phyloP scores from a whole-genome alignment of 2,888 invertebrate species.

The Didymodactylos carnosus region DNA sequence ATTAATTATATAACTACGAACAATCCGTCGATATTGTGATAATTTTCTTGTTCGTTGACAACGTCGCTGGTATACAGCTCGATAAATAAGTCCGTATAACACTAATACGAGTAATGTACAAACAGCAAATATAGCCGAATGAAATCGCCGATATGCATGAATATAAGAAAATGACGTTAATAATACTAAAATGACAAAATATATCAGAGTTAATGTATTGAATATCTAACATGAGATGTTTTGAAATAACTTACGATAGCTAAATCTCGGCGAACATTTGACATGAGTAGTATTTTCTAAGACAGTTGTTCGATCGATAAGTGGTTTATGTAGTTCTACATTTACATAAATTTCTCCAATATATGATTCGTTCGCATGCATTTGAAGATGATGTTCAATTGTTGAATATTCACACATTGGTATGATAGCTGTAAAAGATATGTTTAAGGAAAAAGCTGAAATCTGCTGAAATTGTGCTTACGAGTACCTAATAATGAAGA shows the following conservation, averaged over 20 bases:
- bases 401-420: not conserved
- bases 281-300: not conserved
- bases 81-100: not conserved
- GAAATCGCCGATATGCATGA: not conserved
- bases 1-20: not conserved
- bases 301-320: no score
- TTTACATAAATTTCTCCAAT: not conserved
- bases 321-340: no score
- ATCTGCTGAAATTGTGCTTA: no score
- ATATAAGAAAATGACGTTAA: not conserved
- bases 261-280: not conserved
- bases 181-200: not conserved
- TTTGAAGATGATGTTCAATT: not conserved
- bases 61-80: not conserved
- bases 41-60: not conserved
- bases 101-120: not conserved
- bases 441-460: no score
- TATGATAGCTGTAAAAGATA: not conserved
- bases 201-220: not conserved
- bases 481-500: not conserved
- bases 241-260: not conserved
- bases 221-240: not conserved
- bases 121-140: not conserved
- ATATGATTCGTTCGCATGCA: not conserved
- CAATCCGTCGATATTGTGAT: not conserved